These are phyloP conservation scores for Balaeniceps rex DNA, from an alignment of 2,113 vertebrate genomes.

Conservation along the genomic window DNA sequence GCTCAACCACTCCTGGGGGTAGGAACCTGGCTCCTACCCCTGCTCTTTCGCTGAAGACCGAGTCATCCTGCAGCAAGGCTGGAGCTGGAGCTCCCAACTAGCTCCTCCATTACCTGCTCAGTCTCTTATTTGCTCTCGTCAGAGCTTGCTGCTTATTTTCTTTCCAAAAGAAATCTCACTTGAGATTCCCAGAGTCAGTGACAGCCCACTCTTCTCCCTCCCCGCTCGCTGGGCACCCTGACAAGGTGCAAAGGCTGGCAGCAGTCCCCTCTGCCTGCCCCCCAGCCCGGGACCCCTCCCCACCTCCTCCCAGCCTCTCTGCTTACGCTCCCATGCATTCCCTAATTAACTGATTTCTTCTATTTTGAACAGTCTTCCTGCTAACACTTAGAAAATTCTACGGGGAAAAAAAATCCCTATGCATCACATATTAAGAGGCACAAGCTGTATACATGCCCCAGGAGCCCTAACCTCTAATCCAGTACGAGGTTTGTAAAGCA, in stretches of 20 bases:
- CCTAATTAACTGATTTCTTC: neutral
- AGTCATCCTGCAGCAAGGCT: constrained; percentile 41
- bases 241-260: neutral
- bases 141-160: neutral
- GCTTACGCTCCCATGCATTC: neutral
- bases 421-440: neutral
- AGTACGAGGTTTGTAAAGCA: neutral
- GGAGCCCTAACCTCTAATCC: neutral
- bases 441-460: neutral
- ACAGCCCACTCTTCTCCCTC: neutral
- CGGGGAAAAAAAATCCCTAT: neutral
- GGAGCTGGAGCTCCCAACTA: neutral
- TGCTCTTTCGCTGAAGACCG: neutral
- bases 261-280: neutral
- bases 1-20: neutral
- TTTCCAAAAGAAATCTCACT: neutral
- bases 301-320: neutral
- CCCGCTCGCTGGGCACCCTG: neutral
- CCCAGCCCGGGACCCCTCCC: neutral
- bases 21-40: neutral
- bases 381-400: neutral
- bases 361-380: neutral
- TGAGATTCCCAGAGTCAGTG: neutral
- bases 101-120: neutral
- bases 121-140: neutral